phyloP scores from a whole-genome alignment of 2,113 vertebrate genomes.

The Coptodon bakossiorum region DNA sequence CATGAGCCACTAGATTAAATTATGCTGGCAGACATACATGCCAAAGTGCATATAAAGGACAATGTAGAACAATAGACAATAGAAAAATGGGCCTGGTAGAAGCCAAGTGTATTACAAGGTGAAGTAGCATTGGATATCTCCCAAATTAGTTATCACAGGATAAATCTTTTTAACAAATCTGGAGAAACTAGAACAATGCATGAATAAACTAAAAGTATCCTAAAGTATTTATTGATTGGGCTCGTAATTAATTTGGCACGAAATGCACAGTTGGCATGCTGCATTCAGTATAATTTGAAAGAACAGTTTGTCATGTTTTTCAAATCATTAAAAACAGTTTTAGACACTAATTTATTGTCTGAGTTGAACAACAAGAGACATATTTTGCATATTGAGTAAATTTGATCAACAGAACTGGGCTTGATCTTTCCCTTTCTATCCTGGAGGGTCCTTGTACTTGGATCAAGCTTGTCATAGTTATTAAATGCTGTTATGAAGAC shows the following conservation, averaged over 20 bases:
- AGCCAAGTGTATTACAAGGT: not conserved
- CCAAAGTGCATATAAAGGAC: not conserved
- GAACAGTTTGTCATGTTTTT: not conserved
- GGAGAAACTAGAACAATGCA: not conserved
- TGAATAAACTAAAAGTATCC: not conserved
- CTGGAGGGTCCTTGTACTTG: not conserved
- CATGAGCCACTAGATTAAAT: not conserved
- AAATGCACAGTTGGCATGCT: not conserved
- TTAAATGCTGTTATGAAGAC: not conserved
- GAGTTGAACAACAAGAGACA: not conserved
- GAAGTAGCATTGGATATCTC: not conserved
- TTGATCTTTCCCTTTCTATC: not conserved
- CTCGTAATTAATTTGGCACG: not conserved
- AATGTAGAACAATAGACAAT: not conserved
- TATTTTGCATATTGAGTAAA: not conserved
- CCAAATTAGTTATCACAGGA: not conserved
- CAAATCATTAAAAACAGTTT: not conserved
- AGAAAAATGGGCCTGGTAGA: not conserved
- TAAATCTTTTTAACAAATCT: not conserved
- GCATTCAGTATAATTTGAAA: not conserved
- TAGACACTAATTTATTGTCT: not conserved
- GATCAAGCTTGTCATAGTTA: not conserved
- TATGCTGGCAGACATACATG: not conserved
- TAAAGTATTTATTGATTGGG: not conserved
- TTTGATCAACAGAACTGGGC: not conserved